Base-by-base conservation (phyloP, 2,113 vertebrate genomes). In the Phocoena phocoena region DNA sequence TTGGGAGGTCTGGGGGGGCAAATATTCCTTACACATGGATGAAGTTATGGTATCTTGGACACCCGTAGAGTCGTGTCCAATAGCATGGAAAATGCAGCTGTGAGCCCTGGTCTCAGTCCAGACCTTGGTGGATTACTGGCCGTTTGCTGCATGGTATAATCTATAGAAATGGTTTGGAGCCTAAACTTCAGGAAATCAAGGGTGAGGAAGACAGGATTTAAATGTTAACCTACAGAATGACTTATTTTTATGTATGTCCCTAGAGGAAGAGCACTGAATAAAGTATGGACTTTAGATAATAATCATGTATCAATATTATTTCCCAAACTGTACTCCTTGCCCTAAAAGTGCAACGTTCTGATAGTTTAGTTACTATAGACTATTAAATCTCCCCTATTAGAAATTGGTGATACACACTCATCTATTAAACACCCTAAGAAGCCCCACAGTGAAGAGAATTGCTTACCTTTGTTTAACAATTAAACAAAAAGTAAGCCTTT, bases 381-480 rank as follows among this genome's bases (percentile, higher is more conserved):
- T n/a, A 67, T 89, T 86, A 95, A 95, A 96, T 85, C 53, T 74
- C 33, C 25, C 20, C 31, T 60, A 83, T 95, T 65, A 97, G 90
- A 98, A 97, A 97, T n/a, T 84, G 58, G 74, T n/a, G 26, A 60
- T 90, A 36, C 33, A 58, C 79, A 62, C 74, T 96, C 88, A 84
- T 90, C 77, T 88, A 38, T 90, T 88, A 96, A 96, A 88, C 73
- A 97, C 38, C 55, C 77, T 25, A 88, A 96, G 88, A 81, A 50
- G 23, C 25, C 38, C 83, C 44, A 90, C 17, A 60, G 86, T 62
- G 88, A 92, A 76, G 84, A 92, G 67, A 95, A 88, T 38, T 76
- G 25, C 33, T 60, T 81, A 94, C 82, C 31, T 97, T 92, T 95
- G 63, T 89, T 90, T 92, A 97, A 97, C 41, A 96, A 93, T 96